A percentile compares a stretch with the other conserved stretches of the same genome.
Conservation (phyloP, 2,888 invertebrate species). For the Blastobasis adustella region DNA sequence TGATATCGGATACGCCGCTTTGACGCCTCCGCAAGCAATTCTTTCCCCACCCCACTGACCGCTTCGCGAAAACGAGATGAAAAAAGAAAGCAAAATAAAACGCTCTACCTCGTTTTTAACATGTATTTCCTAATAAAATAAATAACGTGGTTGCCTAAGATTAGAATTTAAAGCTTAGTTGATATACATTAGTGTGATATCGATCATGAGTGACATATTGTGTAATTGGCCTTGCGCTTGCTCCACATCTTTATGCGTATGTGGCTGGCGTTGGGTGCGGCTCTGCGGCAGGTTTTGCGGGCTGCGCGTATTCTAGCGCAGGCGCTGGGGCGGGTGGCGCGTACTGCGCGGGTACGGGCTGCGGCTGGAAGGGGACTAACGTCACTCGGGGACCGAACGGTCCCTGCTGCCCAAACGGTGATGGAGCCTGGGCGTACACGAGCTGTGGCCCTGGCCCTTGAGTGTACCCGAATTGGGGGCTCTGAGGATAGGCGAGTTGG, state of each 20-base stretch:
- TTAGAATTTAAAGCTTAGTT: too few species aligned
- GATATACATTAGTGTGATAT: too few species aligned
- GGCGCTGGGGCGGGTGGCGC: constrained; percentile 10
- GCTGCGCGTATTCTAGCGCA: constrained; percentile 16
- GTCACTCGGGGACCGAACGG: too few species aligned
- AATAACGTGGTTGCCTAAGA: constrained; percentile 25
- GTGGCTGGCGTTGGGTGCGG: constrained; percentile 31
- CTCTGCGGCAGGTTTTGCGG: constrained; percentile 11
- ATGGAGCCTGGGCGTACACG: too few species aligned
- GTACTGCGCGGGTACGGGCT: constrained; percentile 1
- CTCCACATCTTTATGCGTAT: constrained; percentile 33
- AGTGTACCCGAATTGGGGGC: constrained; percentile 7
- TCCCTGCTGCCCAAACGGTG: too few species aligned
- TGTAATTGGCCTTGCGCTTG: too few species aligned
- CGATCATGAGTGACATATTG: too few species aligned
- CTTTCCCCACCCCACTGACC: constrained; percentile 35
- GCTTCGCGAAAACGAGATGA: constrained; percentile 12
- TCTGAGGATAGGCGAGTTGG: constrained; percentile 10
- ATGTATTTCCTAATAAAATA: constrained; percentile 46
- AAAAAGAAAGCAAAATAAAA: constrained; percentile 3
- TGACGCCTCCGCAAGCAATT: constrained; percentile 60
- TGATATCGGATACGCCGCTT: constrained; percentile 71
- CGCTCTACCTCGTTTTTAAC: too few species aligned
- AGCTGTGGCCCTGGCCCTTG: constrained; percentile 16
- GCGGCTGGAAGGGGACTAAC: too few species aligned